Percentiles rank a stretch among this genome's conserved stretches.
phyloP scores from a whole-genome alignment of 2,888 invertebrate species.

The Cataglyphis albicans region DNA sequence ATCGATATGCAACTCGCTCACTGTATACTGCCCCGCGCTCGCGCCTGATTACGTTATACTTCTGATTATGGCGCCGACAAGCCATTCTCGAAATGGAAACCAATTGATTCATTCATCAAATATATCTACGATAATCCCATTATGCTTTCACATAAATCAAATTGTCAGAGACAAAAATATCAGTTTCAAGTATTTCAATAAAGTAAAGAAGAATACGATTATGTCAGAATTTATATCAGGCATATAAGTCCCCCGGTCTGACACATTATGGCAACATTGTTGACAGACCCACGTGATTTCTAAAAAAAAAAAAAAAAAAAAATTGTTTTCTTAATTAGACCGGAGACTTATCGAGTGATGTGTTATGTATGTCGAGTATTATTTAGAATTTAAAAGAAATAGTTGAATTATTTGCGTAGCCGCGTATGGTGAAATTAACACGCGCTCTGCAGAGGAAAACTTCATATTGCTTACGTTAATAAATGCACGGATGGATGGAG shows the following conservation, averaged over 20 bases:
- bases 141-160: background rate
- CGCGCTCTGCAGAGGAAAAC: background rate
- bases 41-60: constrained; percentile 50
- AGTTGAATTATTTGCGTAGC: background rate
- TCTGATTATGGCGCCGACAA: constrained; percentile 42
- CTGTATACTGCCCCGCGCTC: constrained; percentile 32
- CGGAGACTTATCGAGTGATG: too few species aligned
- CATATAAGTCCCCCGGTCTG: too few species aligned
- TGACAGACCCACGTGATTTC: too few species aligned
- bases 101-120: constrained; percentile 44
- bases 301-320: too few species aligned
- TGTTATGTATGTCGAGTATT: background rate
- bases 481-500: constrained; percentile 27
- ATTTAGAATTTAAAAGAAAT: background rate
- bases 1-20: constrained; percentile 52
- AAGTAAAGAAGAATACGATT: too few species aligned
- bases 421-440: background rate
- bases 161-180: background rate
- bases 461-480: constrained; percentile 8
- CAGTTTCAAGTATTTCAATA: background rate
- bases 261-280: too few species aligned
- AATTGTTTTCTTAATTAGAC: too few species aligned
- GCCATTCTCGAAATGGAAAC: constrained; percentile 42
- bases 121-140: constrained; percentile 27
- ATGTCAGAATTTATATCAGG: too few species aligned